Evolutionary conservation across 2,888 invertebrate species (phyloP).

Genomic region (Drosophila paramelanica): DNA sequence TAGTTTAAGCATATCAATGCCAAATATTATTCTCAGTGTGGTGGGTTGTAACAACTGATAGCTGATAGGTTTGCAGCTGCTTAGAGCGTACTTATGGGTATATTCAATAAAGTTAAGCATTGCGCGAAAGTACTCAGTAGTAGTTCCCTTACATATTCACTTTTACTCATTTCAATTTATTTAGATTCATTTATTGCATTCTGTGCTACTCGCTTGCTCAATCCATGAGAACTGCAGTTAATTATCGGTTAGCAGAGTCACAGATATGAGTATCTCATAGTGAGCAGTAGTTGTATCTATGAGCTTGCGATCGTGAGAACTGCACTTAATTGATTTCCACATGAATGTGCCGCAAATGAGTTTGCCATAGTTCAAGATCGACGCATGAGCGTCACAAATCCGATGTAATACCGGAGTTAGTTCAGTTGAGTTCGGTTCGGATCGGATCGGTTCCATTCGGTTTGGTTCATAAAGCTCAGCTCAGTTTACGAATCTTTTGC

Average conservation of each 20-base stretch:
- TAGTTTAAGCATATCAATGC: too few species aligned
- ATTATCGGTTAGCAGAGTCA: conserved; percentile 3
- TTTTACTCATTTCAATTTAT: background rate
- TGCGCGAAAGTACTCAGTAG: background rate
- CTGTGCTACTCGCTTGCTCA: background rate
- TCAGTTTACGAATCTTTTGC: conserved; percentile 16
- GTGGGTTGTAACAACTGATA: conserved; percentile 31
- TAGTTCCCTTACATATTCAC: background rate
- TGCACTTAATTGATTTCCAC: conserved; percentile 85
- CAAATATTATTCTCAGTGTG: background rate
- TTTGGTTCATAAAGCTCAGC: conserved; percentile 1
- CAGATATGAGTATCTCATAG: background rate
- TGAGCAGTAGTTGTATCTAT: conserved; percentile 5
- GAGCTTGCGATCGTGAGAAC: conserved; percentile 83
- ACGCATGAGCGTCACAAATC: conserved; percentile 67
- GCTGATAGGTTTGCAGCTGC: conserved; percentile 43
- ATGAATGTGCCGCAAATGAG: conserved; percentile 77
- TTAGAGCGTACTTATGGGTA: conserved; percentile 1
- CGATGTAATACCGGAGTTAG: conserved; percentile 37
- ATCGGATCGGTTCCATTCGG: conserved; percentile 1
- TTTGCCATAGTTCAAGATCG: conserved; percentile 65
- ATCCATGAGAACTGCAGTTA: conserved; percentile 18
- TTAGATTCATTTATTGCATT: background rate
- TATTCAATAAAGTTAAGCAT: background rate
- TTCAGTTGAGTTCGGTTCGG: background rate